Evolutionary conservation across 2,888 invertebrate genomes (phyloP), one percentile per base, ranked within the genome.

Genomic region (Leptopterna dolabrata): DNA sequence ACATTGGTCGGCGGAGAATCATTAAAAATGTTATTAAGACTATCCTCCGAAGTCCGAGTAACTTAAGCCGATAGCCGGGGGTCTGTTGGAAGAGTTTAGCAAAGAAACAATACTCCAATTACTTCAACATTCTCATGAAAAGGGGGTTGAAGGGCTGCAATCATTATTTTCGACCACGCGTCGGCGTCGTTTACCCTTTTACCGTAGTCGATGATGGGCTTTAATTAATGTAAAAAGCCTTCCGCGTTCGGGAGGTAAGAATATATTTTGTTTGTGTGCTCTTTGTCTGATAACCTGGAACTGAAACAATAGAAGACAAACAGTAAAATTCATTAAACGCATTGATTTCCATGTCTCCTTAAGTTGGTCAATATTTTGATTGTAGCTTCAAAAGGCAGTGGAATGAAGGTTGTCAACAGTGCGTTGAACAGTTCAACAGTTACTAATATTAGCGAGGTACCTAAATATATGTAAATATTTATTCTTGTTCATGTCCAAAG

Each of bases 81-180:
- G 73, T 76, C 36, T n/a, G 36, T 41, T 36, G 73, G 73, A 76
- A 76, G 73, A 41, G 73, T 76, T 41, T 16, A 19, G n/a, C 36
- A 13, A 76, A 76, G 73, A 76, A 76, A 76, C 73, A 76, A 76
- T 41, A 76, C 73, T 76, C 73, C 73, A 76, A 76, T 76, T 76
- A 76, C 73, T 76, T 76, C 73, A 76, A 36, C 63, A 41, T 76
- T 16, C 30, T 11, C 73, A n/a, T 36, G 36, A 14, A 36, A 41
- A 41, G 73, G 73, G n/a, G 41, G 30, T 30, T 30, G 30, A 76
- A 76, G 73, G 73, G 19, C 14, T 19, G 73, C 73, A 76, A 76
- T 76, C n/a, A 76, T 76, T 41, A 76, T 76, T 76, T 76, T 76
- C 73, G 73, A 41, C 41, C 73, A 63, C 63, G 63, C 63, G 63